A percentile compares a stretch with the other conserved stretches of the same genome.
phyloP scores from a whole-genome alignment of 2,888 invertebrate species.

The Alsophila aescularia region DNA sequence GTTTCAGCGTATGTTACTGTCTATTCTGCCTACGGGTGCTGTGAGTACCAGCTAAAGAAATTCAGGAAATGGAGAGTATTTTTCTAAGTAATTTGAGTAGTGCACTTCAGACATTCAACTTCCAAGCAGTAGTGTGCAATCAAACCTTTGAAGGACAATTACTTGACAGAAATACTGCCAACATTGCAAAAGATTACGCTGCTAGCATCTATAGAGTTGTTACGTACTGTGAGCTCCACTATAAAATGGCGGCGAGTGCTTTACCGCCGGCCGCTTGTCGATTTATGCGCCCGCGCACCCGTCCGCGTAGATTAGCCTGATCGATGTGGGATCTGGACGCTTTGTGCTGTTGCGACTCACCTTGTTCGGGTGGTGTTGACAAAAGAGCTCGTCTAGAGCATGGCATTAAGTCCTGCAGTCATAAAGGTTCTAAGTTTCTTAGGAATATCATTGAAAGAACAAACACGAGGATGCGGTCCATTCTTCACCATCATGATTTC shows the following conservation, averaged over 20 bases:
- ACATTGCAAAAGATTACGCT: background rate
- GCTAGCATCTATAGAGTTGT: background rate
- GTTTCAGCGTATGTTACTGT: too few species aligned
- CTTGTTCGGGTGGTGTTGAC: constrained; percentile 20
- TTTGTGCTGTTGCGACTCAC: constrained; percentile 28
- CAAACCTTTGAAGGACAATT: background rate
- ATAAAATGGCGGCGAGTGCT: constrained; percentile 40
- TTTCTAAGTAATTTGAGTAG: too few species aligned
- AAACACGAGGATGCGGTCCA: too few species aligned
- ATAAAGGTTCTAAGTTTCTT: background rate
- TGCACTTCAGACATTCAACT: too few species aligned
- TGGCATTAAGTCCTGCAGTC: background rate
- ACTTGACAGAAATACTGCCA: background rate
- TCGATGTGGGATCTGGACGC: constrained; percentile 48
- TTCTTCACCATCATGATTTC: too few species aligned
- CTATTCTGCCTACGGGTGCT: too few species aligned
- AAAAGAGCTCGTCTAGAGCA: constrained; percentile 11
- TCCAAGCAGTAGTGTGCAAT: too few species aligned
- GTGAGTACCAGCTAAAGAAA: too few species aligned
- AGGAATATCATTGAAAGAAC: too few species aligned
- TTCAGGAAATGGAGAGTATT: too few species aligned
- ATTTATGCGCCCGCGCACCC: constrained; percentile 59
- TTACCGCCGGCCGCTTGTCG: constrained; percentile 56
- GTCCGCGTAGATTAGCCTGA: constrained; percentile 63
- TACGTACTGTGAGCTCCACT: constrained; percentile 1